Evolutionary conservation across 2,113 vertebrate genomes (phyloP), one percentile per base, ranked within the genome.

Genomic region (Platichthys flesus): DNA sequence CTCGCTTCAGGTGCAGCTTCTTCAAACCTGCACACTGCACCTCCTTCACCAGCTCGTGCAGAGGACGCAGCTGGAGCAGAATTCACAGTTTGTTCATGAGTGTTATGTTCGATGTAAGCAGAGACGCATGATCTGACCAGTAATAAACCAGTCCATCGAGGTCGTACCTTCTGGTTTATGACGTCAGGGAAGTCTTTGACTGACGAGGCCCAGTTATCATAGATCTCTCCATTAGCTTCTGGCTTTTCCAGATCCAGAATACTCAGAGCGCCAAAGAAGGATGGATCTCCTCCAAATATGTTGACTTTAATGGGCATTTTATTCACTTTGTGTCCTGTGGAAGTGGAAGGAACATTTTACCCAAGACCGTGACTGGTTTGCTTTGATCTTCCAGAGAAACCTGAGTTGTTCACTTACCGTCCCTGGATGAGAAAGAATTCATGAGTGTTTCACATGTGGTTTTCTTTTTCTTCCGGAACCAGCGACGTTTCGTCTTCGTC

Each of bases 1-100:
- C 97, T 78, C 90, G 89, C 77, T 94, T 96, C 57, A 99, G 74
- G 72, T 95, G 91, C 5, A 95, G 74, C 31, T 92, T 96, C 90
- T 96, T 99, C 81, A 97, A 83, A 0, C 94, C 94, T 0, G 96
- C 95, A 79, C 98, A 99, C 20, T 95, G 92, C 8, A 98, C 96
- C 81, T 97, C 97, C 84, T 98, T 98, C 70, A 99, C 96, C 91
- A 99, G 92, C 86, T 98, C 96, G 35, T 96, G 94, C 20, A 99
- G 85, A 2, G 97, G 97, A 8, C 88, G 93, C 74, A 97, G 87
- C 98, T 99, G 74, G 9, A 45, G 28, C 5, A 26, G 45, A 68
- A 56, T 20, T 31, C 5, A 74, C 3, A 21, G 3, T 24, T 68
- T 12, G 35, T 9, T 37, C 35, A 37, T 37, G 35, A 9, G 35